A percentile compares a stretch with the other conserved stretches of the same genome.
Conservation (phyloP, 2,113 vertebrate species). For the Eidolon helvum region DNA sequence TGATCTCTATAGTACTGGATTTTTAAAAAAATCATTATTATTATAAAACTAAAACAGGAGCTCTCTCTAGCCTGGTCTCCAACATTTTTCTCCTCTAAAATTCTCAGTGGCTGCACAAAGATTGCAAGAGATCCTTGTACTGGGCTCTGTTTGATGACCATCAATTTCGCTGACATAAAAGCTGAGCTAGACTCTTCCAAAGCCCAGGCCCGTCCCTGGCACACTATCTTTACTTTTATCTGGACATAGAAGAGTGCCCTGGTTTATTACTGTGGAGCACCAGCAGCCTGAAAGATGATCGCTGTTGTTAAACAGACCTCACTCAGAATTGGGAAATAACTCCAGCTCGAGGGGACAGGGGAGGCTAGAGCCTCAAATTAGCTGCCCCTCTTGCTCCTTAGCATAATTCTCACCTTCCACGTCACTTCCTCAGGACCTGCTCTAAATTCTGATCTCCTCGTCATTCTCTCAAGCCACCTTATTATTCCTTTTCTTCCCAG, state of each 20-base stretch:
- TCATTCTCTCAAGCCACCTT: background rate
- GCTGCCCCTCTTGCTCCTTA: background rate
- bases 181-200: constrained; percentile 32
- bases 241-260: background rate
- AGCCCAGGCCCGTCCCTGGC: background rate
- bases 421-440: background rate
- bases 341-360: background rate
- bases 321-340: background rate
- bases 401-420: background rate
- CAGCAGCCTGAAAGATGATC: background rate
- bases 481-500: background rate
- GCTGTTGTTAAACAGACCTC: accelerated
- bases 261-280: background rate
- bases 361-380: background rate
- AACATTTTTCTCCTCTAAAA: background rate
- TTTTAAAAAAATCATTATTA: background rate
- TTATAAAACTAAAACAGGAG: background rate
- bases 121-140: background rate
- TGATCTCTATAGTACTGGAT: background rate
- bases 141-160: background rate
- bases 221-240: background rate
- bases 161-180: constrained; percentile 47
- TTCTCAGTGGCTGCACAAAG: background rate
- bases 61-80: background rate
- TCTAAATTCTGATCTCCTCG: background rate